Percentiles rank a stretch among this genome's conserved stretches.
Conservation (phyloP, 2,888 invertebrate species). For the Taenaris catops region DNA sequence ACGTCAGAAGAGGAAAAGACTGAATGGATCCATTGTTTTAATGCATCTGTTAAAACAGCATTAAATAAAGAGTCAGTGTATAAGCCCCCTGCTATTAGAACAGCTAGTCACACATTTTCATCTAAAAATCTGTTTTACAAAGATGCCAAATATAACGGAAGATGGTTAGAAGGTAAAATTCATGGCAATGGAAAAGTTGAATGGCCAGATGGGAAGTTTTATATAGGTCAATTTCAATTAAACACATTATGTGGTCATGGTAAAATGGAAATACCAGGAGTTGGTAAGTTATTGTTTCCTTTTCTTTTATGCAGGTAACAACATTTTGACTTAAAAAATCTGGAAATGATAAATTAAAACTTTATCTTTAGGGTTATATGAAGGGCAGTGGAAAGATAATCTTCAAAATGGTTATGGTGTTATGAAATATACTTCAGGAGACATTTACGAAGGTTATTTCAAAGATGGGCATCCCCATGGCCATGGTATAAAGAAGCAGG, state of each 20-base stretch:
- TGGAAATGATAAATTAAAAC: constrained; percentile 1
- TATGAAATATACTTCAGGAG: constrained; percentile 87
- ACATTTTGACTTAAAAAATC: no score
- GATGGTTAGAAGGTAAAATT: constrained; percentile 90
- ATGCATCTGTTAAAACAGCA: constrained; percentile 84
- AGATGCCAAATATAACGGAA: constrained; percentile 88
- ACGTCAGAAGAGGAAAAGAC: constrained; percentile 84
- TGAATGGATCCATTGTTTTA: constrained; percentile 89
- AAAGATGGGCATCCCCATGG: constrained; percentile 91
- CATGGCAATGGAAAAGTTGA: constrained; percentile 91
- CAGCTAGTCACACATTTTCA: constrained; percentile 85
- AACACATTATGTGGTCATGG: constrained; percentile 87
- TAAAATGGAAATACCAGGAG: constrained; percentile 82
- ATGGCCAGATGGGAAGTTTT: constrained; percentile 90
- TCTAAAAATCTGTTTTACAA: constrained; percentile 84
- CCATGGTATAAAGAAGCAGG: constrained; percentile 90
- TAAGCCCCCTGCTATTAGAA: constrained; percentile 85
- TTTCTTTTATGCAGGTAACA: no score
- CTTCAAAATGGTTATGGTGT: constrained; percentile 90
- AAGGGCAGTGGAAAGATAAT: constrained; percentile 91
- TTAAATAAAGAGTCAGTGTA: constrained; percentile 82
- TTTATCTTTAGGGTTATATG: constrained; percentile 81
- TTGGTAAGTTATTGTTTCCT: constrained; percentile 76
- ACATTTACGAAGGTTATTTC: constrained; percentile 92
- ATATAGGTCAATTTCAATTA: constrained; percentile 89